Percentiles rank a stretch among this genome's conserved stretches.
Conservation (phyloP, 2,113 vertebrate genomes). For the Psammodynastes pulverulentus region DNA sequence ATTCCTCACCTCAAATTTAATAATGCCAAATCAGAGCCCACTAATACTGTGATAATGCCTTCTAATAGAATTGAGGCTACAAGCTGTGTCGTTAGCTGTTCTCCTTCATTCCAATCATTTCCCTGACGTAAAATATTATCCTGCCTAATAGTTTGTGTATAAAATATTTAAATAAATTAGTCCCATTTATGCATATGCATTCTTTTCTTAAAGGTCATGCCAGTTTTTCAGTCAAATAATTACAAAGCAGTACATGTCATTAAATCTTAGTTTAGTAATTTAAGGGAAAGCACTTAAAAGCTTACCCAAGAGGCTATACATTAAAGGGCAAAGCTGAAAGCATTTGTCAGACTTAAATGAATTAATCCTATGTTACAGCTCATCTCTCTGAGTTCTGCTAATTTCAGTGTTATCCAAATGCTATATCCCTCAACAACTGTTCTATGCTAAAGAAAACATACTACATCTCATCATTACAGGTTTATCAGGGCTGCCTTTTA, state of each 20-base stretch:
- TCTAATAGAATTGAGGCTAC: conserved; percentile 38
- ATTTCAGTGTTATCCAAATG: conserved; percentile 5
- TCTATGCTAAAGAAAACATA: neutral
- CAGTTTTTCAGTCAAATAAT: conserved; percentile 57
- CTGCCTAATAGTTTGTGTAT: conserved; percentile 25
- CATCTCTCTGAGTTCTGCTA: neutral
- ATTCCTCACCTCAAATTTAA: conserved; percentile 30
- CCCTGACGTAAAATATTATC: conserved; percentile 33
- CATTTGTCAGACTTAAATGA: conserved; percentile 19
- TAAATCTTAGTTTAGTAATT: conserved; percentile 25
- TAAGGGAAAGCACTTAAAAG: conserved; percentile 42
- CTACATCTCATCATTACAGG: neutral
- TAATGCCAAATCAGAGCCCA: conserved; percentile 34
- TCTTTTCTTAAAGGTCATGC: conserved; percentile 50
- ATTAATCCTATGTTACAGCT: conserved; percentile 1
- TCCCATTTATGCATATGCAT: conserved; percentile 34
- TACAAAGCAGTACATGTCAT: conserved; percentile 32
- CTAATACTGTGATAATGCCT: conserved; percentile 33
- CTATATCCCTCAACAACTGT: neutral
- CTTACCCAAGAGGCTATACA: conserved; percentile 21
- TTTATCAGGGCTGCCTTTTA: neutral
- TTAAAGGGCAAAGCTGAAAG: conserved; percentile 32
- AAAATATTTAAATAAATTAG: conserved; percentile 59
- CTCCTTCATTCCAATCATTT: conserved; percentile 37
- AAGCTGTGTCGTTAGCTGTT: conserved; percentile 31